These are phyloP conservation scores for Aphis craccivora DNA, from an alignment of 1,140 invertebrate species.

Conservation along the genomic window DNA sequence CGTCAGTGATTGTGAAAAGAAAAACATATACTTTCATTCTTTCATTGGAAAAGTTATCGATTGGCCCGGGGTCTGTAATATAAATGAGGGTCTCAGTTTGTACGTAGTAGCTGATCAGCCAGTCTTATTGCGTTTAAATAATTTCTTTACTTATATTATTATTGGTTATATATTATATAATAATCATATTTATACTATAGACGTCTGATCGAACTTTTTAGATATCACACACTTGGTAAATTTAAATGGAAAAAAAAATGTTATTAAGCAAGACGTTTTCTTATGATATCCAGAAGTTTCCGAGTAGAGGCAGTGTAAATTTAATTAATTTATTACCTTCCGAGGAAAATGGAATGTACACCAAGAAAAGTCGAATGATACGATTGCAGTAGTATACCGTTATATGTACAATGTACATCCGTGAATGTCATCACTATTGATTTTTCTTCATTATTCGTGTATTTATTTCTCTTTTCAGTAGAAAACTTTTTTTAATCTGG, in stretches of 20 bases:
- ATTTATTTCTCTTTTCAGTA: neutral
- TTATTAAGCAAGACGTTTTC: neutral
- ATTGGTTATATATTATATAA: neutral
- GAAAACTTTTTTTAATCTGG: neutral
- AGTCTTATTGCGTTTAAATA: neutral
- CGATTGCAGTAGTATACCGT: neutral
- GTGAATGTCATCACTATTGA: neutral
- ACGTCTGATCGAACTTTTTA: neutral
- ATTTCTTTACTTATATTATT: neutral
- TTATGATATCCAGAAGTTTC: neutral
- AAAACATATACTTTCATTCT: neutral
- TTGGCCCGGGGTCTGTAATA: no score
- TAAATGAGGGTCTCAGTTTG: neutral
- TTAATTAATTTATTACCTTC: neutral
- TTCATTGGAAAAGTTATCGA: neutral
- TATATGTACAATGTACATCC: neutral
- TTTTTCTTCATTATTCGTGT: neutral
- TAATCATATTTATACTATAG: neutral
- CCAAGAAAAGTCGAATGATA: neutral
- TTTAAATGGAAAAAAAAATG: constrained; percentile 12
- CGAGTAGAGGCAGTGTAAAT: neutral
- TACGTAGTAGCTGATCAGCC: neutral
- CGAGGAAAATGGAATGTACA: neutral
- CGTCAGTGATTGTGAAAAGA: neutral
- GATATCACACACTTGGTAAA: neutral